phyloP scores from a whole-genome alignment of 2,888 invertebrate species.

The Acronicta aceris region DNA sequence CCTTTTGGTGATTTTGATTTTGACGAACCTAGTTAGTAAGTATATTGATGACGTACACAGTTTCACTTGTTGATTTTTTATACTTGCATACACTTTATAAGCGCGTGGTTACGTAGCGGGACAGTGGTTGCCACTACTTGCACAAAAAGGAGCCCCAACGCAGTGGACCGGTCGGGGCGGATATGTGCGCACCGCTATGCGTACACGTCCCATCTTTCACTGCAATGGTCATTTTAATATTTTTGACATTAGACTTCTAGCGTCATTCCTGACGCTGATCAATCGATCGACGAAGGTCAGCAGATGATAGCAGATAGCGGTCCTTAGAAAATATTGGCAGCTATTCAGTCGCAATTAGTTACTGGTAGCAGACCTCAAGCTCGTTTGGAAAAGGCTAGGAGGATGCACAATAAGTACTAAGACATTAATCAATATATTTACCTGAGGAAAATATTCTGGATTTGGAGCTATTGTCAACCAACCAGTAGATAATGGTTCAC shows the following conservation, averaged over 20 bases:
- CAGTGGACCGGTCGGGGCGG: slow-evolving; percentile 58
- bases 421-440: no score
- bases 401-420: no score
- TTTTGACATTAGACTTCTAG: no score
- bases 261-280: no score
- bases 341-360: no score
- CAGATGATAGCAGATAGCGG: no score
- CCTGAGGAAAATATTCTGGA: not conserved
- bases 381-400: no score
- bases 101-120: not conserved
- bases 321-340: no score
- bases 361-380: no score
- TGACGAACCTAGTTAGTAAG: not conserved
- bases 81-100: not conserved
- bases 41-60: not conserved
- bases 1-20: no score
- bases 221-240: slow-evolving; percentile 32
- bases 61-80: slow-evolving; percentile 1
- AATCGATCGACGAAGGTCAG: no score
- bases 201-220: slow-evolving; percentile 20
- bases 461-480: not conserved
- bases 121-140: slow-evolving; percentile 24
- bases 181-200: slow-evolving; percentile 49
- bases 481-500: slow-evolving; percentile 3
- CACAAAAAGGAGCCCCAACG: slow-evolving; percentile 39